A percentile compares a stretch with the other conserved stretches of the same genome.
phyloP scores from a whole-genome alignment of 35 echinoderm and acorn worm genomes.

The Ophiothrix spiculata region DNA sequence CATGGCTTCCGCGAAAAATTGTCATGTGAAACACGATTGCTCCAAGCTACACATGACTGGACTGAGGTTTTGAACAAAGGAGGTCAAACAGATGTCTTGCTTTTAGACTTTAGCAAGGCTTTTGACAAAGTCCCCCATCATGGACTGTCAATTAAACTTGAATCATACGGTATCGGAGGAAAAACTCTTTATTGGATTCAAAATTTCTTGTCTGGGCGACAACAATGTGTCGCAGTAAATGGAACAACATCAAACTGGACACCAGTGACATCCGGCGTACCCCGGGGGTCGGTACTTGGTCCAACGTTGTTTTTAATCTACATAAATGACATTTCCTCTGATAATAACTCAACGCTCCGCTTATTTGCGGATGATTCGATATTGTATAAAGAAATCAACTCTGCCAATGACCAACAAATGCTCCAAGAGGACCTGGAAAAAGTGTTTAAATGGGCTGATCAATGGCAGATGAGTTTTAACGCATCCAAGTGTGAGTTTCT shows the following conservation, averaged over 20 bases:
- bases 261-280: slow-evolving; percentile 8
- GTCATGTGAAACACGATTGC: slow-evolving; percentile 11
- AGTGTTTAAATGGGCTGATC: slow-evolving; percentile 28
- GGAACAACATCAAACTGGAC: slow-evolving; percentile 2
- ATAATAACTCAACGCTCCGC: not conserved
- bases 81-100: too few relatives aligned
- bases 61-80: too few relatives aligned
- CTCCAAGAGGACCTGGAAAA: slow-evolving; percentile 34
- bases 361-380: slow-evolving; percentile 18
- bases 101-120: too few relatives aligned
- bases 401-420: not conserved
- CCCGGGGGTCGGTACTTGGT: slow-evolving; percentile 29
- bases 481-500: slow-evolving; percentile 36
- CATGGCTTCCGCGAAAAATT: slow-evolving; percentile 38
- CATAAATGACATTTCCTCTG: not conserved
- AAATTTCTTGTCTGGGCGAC: slow-evolving; percentile 8
- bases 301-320: slow-evolving; percentile 1
- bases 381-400: slow-evolving; percentile 23
- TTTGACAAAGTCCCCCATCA: slow-evolving; percentile 20
- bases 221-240: slow-evolving; percentile 20
- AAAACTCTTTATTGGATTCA: slow-evolving; percentile 35
- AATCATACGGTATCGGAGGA: slow-evolving; percentile 45
- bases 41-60: too few relatives aligned
- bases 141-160: slow-evolving; percentile 8
- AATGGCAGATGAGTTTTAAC: slow-evolving; percentile 54